Percentiles rank a stretch among this genome's conserved stretches.
These are phyloP conservation scores for Hirtodrosophila confusa DNA, from an alignment of 2,888 invertebrate species.

Conservation along the genomic window DNA sequence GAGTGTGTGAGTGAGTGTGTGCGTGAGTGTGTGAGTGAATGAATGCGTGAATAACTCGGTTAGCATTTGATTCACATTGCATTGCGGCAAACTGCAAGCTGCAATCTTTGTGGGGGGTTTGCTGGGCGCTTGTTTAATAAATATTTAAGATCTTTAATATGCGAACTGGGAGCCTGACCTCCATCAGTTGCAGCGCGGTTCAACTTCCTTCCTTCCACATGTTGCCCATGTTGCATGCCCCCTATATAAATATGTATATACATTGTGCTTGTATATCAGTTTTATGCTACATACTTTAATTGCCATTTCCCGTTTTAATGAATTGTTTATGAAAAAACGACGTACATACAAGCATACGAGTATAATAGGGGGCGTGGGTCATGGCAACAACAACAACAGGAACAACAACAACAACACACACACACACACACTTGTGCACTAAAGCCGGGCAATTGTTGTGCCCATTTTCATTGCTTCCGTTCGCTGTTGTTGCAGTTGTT, in stretches of 20 bases:
- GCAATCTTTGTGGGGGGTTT: conserved; percentile 29
- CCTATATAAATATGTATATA: conserved; percentile 10
- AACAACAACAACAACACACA: conserved; percentile 22
- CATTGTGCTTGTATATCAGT: conserved; percentile 34
- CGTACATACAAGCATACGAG: conserved; percentile 9
- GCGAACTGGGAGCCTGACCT: conserved; percentile 45
- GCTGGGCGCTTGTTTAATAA: conserved; percentile 36
- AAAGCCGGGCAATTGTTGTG: conserved; percentile 53
- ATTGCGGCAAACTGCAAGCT: conserved; percentile 36
- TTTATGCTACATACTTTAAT: conserved; percentile 58
- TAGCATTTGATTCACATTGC: conserved; percentile 38
- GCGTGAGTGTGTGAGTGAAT: conserved; percentile 21
- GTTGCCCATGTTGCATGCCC: conserved; percentile 21
- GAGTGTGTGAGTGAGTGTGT: conserved; percentile 6
- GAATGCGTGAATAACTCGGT: conserved; percentile 53
- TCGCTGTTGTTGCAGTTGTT: conserved; percentile 19
- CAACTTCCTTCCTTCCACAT: conserved; percentile 42
- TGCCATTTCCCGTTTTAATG: conserved; percentile 79
- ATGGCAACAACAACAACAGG: conserved; percentile 58
- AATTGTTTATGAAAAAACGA: conserved; percentile 66
- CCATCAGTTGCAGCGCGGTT: conserved; percentile 43
- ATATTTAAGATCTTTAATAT: conserved; percentile 45
- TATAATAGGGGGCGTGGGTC: conserved; percentile 58
- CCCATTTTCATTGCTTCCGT: conserved; percentile 73
- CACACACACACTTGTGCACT: conserved; percentile 17